Base-by-base conservation (phyloP, 2,888 invertebrate species). In the Trichogramma evanescens region DNA sequence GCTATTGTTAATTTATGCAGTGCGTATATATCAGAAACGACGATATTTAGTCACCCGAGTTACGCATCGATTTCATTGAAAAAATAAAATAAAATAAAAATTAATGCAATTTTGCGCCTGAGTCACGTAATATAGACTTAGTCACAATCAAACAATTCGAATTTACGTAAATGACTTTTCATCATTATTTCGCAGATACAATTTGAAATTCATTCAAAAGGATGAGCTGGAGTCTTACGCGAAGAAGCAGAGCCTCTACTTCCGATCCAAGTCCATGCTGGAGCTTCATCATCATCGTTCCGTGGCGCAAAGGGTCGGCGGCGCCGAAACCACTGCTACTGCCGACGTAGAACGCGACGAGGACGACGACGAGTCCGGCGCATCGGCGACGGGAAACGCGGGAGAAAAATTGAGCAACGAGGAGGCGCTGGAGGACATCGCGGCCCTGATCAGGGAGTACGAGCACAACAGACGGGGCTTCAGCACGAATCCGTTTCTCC, bases 401-500 rank as follows among this genome's bases (percentile, higher is more conserved):
- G 26, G 2, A 2, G 26, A 26, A 26, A 26, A 26, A 13, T 10
- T 48, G 5, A 6, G 26, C 48, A 48, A n/a, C 9, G 40, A 8
- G 44, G n/a, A 46, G 41, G 39, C 54, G 3, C 50, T 43, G 10
- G 55, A 73, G 41, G 71, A 71, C 54, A 66, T 75, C 6, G 70
- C 73, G 51, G 71, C 71, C n/a, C 61, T 77, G 56, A 56, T 77
- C 58, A 71, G 70, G 42, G 77, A 75, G 56, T 77, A 77, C 61
- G 74, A 76, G 54, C 66, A 72, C 4, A 76, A 73, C 51, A 76
- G 74, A 52, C 67, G 74, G 3, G 75, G 75, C 3, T 73, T 76
- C 38, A 70, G 76, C 13, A 72, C 67, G 0, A 77, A 77, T 69
- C 77, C 77, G 0, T 77, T 77, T 54, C 63, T 76, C 7, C 67